phyloP scores from a whole-genome alignment of 2,113 vertebrate species.

The Neogobius melanostomus region DNA sequence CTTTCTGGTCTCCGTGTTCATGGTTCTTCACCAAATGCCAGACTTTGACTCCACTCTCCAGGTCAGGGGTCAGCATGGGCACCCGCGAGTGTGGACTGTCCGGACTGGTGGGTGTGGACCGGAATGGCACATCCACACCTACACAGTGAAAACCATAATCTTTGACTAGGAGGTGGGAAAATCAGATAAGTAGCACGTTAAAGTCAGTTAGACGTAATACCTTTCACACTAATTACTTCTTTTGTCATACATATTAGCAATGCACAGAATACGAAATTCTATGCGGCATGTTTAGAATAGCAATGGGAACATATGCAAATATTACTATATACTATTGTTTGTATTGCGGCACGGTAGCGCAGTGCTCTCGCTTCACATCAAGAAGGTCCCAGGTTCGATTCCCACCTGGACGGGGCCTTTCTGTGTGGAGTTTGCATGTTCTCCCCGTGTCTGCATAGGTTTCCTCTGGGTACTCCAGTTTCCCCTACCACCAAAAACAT shows the following conservation, averaged over 20 bases:
- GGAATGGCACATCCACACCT: slow-evolving; percentile 84
- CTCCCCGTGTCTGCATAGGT: no score
- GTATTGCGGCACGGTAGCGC: no score
- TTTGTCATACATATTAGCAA: slow-evolving; percentile 29
- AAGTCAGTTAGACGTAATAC: slow-evolving; percentile 25
- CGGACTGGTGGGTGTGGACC: slow-evolving; percentile 88
- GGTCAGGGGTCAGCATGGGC: slow-evolving; percentile 94
- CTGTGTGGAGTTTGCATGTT: no score
- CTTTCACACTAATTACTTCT: slow-evolving; percentile 24
- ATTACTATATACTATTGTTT: no score
- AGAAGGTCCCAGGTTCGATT: no score
- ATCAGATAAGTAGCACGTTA: slow-evolving; percentile 1
- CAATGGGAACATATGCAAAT: not conserved
- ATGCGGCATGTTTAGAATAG: not conserved
- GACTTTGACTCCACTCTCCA: slow-evolving; percentile 92
- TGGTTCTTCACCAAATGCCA: slow-evolving; percentile 97
- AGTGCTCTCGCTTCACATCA: no score
- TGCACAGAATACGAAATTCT: not conserved
- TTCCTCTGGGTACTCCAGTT: no score
- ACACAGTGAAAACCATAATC: not conserved
- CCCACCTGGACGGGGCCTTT: no score
- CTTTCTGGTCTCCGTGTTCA: slow-evolving; percentile 94
- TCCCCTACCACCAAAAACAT: no score
- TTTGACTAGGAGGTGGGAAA: not conserved
- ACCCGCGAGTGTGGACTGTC: slow-evolving; percentile 93